A percentile compares a stretch with the other conserved stretches of the same genome.
Evolutionary conservation across 2,113 vertebrate species (phyloP).

Genomic region (Copsychus sechellarum): DNA sequence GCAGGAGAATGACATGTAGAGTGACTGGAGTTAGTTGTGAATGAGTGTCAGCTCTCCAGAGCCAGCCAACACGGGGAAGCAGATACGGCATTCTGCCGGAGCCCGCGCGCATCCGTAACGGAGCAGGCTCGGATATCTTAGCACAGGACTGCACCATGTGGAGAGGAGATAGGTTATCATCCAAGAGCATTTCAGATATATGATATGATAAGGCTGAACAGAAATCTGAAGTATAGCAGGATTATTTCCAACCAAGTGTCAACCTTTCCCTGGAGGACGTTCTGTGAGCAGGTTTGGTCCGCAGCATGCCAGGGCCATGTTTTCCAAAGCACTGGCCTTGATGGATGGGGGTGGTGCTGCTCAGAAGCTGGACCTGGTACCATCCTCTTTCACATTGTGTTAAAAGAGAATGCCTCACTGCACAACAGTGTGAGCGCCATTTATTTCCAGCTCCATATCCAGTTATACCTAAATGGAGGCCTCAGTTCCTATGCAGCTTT

Average conservation of each 20-base stretch:
- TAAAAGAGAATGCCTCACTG: neutral
- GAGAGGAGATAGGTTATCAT: constrained; percentile 8
- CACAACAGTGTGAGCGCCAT: neutral
- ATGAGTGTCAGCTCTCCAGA: constrained; percentile 14
- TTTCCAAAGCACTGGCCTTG: neutral
- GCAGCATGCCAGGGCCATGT: neutral
- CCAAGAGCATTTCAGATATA: neutral
- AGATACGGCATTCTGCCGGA: neutral
- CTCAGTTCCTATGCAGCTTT: neutral
- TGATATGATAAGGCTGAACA: neutral
- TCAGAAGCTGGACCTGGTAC: neutral
- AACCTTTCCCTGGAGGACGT: accelerated
- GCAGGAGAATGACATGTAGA: constrained; percentile 2
- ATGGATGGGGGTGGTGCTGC: neutral
- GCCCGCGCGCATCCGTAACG: neutral
- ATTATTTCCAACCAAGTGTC: neutral
- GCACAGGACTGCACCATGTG: neutral
- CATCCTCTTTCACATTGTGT: neutral
- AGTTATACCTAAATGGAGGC: neutral
- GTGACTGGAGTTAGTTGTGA: neutral
- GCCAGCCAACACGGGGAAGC: neutral
- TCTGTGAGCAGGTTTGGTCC: neutral
- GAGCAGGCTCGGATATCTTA: constrained; percentile 22
- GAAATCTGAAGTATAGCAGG: constrained; percentile 25
- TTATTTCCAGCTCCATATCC: neutral